Base-by-base conservation (phyloP, 2,797 vertebrate species). In the Pampus argenteus region DNA sequence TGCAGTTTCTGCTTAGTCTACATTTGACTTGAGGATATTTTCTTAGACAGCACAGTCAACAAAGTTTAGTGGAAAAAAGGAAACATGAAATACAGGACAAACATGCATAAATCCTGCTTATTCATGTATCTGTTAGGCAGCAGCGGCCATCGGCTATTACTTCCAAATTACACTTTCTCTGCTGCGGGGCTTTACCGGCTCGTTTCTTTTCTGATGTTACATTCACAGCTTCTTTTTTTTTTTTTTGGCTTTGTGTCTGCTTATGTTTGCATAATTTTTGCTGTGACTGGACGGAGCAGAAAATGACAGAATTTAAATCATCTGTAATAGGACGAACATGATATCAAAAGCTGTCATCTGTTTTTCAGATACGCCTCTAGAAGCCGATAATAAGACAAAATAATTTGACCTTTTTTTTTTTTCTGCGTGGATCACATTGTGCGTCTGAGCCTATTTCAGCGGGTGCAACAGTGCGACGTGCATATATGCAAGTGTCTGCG, bases 11-110 rank as follows among this genome's bases (percentile, higher is more conserved):
- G 42, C 26, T 79, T 77, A 6, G 18, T 78, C 70, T 77, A 28
- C 73, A 34, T 78, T 83, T 84, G 74, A 84, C 83, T 81, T 51
- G 15, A 60, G 63, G 51, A 78, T 72, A 9, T 79, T 80, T 79
- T 55, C 36, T 29, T 56, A 79, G 69, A 69, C n/a, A 11, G 26
- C 55, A 25, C 44, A 75, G 81, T 75, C 71, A 36, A 79, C 65
- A 76, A 52, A 23, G 56, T 64, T 79, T 65, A 65, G 50, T 11
- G 3, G 45, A 20, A n/a, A 59, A 66, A 50, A 15, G 20, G 14
- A 9, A 28, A 62, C 18, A 75, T 56, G 36, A 73, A 58, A 56
- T 57, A n/a, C 20, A 40, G 28, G 56, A 71, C 22, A 57, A 77
- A 77, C 63, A 67, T 22, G 64, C 38, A 65, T 25, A 51, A 69